phyloP scores from a whole-genome alignment of 2,113 vertebrate species.

The Tautogolabrus adspersus region DNA sequence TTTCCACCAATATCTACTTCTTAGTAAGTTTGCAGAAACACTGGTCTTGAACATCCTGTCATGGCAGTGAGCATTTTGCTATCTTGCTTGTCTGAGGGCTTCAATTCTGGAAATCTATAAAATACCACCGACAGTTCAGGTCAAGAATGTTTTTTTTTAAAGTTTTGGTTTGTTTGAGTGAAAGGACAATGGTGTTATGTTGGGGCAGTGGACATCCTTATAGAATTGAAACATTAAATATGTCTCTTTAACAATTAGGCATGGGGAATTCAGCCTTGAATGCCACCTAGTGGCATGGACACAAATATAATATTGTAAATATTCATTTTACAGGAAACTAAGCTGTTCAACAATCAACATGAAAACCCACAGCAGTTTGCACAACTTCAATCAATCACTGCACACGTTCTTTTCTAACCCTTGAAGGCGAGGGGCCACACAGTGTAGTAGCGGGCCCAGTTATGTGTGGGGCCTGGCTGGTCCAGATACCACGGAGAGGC shows the following conservation, averaged over 20 bases:
- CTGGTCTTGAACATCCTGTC: no score
- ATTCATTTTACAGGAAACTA: background rate
- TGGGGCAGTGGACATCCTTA: background rate
- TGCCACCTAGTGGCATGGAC: slow-evolving; percentile 57
- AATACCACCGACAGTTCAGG: no score
- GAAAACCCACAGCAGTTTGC: slow-evolving; percentile 30
- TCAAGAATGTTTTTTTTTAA: no score
- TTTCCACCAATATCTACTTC: no score
- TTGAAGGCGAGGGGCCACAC: slow-evolving; percentile 89
- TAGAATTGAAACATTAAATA: background rate
- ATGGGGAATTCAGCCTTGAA: background rate
- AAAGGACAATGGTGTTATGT: no score
- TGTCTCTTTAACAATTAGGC: background rate
- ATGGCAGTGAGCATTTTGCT: no score
- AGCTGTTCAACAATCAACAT: background rate
- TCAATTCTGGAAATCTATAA: no score
- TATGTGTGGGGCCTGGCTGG: slow-evolving; percentile 87
- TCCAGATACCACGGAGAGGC: slow-evolving; percentile 96
- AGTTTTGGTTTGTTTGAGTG: no score
- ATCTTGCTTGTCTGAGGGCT: no score
- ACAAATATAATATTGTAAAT: background rate
- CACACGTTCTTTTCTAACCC: slow-evolving; percentile 86
- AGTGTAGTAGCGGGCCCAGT: slow-evolving; percentile 88
- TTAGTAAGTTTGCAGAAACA: no score
- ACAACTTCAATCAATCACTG: slow-evolving; percentile 38